Evolutionary conservation across 2,113 vertebrate genomes (phyloP), one percentile per base, ranked within the genome.

Genomic region (Antennarius striatus): DNA sequence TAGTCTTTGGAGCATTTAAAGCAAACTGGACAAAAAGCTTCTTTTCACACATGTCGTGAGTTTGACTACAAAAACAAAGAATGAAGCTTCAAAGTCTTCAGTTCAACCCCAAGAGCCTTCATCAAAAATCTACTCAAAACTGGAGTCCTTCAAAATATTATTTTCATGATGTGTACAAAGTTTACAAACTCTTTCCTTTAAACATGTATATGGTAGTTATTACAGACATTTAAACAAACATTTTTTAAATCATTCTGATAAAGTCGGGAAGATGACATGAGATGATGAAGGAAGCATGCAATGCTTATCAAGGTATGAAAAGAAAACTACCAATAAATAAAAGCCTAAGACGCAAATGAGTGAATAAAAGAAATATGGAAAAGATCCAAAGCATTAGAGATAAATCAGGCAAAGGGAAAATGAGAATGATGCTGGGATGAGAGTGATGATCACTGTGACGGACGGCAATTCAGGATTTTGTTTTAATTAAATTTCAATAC

Each of bases 231-330:
- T 32, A 57, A 1, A 13, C 14, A 32, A 57, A 71, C 28, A 64
- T 43, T 57, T 63, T 43, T 17, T 1, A 56, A 59, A 64, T 22
- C 36, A 68, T 45, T 57, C 40, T 63, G 9, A 54, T 40, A 22
- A 39, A 36, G 43, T 43, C 0, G 16, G 16, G 58, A 67, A 50
- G 71, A 68, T 43, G 56, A 63, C 5, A 40, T 4, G 7, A 56
- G 10, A 36, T 6, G 54, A 52, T 1, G 10, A 51, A 46, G 30
- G 56, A 43, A 29, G 22, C 2, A 6, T 36, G 7, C 32, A 3
- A 62, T 29, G 55, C 10, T 58, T 28, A 28, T 30, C 7, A 16
- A 42, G 45, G 40, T 22, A 10, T 16, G 50, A 2, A 63, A 58
- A 56, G 6, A 16, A 60, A 49, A 54, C 7, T 40, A 40, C 5